A percentile compares a stretch with the other conserved stretches of the same genome.
Conservation (phyloP, 1,140 invertebrate species). For the Spodoptera frugiperda region DNA sequence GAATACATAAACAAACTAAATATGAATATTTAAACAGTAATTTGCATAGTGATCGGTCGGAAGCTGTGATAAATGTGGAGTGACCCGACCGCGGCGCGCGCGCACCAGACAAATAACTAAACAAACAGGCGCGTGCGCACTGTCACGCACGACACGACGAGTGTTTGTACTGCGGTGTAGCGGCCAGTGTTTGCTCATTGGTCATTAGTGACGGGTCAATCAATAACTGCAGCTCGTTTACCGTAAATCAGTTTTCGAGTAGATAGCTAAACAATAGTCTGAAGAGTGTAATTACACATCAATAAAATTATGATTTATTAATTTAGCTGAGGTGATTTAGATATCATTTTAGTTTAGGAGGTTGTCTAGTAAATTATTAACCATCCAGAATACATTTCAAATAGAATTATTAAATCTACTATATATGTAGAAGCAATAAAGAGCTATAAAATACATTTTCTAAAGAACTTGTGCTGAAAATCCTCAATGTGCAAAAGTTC, state of each 20-base stretch:
- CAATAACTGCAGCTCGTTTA: constrained; percentile 2
- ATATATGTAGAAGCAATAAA: too few species aligned
- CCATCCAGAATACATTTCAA: too few species aligned
- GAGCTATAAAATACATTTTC: too few species aligned
- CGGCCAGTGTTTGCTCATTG: too few species aligned
- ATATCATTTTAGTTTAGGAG: too few species aligned
- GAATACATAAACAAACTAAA: constrained; percentile 12
- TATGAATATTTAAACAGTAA: constrained; percentile 13
- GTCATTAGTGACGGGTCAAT: background rate
- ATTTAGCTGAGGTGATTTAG: background rate
- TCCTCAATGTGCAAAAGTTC: background rate
- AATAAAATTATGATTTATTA: background rate
- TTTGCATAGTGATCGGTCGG: constrained; percentile 32
- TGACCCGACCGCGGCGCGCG: constrained; percentile 1
- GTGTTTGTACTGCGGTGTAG: background rate
- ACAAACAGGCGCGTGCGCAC: constrained; percentile 1
- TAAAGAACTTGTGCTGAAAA: too few species aligned
- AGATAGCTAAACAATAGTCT: background rate
- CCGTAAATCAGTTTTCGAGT: constrained; percentile 1
- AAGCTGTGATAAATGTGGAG: constrained; percentile 21
- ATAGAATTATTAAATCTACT: too few species aligned
- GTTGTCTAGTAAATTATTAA: too few species aligned
- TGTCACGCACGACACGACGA: constrained; percentile 2
- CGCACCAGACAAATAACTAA: constrained; percentile 6
- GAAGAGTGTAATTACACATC: background rate